A percentile compares a stretch with the other conserved stretches of the same genome.
Evolutionary conservation across 2,113 vertebrate genomes (phyloP).

Genomic region (Emydocephalus ijimae): DNA sequence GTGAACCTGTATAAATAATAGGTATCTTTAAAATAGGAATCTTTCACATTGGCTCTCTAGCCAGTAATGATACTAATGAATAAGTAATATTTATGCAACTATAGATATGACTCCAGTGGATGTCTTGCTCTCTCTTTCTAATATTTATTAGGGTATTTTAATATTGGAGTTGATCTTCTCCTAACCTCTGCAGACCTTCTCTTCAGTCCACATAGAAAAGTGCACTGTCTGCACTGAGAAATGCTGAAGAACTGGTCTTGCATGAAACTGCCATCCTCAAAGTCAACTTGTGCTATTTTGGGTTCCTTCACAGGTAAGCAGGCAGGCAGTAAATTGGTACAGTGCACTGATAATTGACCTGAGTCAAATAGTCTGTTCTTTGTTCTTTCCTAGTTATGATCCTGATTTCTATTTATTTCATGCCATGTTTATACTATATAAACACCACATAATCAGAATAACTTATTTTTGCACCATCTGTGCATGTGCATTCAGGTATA

Average conservation of each 20-base stretch:
- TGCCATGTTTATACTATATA: background rate
- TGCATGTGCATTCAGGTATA: background rate
- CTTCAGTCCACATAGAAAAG: background rate
- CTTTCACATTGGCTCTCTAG: constrained; percentile 41
- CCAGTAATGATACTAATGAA: constrained; percentile 38
- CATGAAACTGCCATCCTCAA: background rate
- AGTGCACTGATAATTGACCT: background rate
- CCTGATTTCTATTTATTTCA: background rate
- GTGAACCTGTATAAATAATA: too few relatives aligned
- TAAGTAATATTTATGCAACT: background rate
- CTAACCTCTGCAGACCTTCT: background rate
- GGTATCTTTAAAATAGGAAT: constrained; percentile 26
- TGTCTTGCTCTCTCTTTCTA: too few relatives aligned
- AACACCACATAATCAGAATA: background rate
- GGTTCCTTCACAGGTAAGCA: background rate
- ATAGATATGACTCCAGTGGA: background rate
- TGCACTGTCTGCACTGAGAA: background rate
- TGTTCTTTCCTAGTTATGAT: background rate
- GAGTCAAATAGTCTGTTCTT: background rate
- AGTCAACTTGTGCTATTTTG: background rate
- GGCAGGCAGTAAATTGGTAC: background rate
- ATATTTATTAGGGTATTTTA: background rate
- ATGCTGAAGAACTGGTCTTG: background rate
- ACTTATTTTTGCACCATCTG: background rate
- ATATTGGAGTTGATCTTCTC: background rate